Conservation (phyloP, 2,113 vertebrate species). For the Sisor rabdophorus region DNA sequence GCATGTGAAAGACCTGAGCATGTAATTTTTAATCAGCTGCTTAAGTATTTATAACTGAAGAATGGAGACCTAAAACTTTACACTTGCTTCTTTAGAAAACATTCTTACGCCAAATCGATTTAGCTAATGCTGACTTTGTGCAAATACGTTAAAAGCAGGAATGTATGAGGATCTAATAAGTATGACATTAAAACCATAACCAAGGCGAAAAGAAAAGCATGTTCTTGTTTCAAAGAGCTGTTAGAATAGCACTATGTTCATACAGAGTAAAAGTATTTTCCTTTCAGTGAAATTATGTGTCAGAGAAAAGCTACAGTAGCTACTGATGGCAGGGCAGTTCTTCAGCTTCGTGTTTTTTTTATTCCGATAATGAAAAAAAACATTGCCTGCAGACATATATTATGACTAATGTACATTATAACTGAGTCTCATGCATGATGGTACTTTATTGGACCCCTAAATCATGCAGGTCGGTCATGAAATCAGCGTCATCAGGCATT, state of each 20-base stretch:
- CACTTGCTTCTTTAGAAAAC: not conserved
- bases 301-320: not conserved
- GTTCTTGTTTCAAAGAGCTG: not conserved
- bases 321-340: constrained; percentile 19
- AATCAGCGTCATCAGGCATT: constrained; percentile 1
- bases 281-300: not conserved
- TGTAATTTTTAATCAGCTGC: constrained; percentile 7
- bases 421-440: not conserved
- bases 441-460: constrained; percentile 8
- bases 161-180: too few relatives aligned
- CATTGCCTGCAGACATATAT: not conserved
- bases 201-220: not conserved
- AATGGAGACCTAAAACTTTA: not conserved
- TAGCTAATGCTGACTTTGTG: not conserved
- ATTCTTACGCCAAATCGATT: not conserved
- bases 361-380: constrained; percentile 34
- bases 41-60: not conserved
- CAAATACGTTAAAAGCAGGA: not conserved
- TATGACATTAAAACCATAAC: too few relatives aligned
- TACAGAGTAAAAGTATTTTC: not conserved
- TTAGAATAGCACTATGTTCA: not conserved
- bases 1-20: not conserved
- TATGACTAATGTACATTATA: too few relatives aligned
- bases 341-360: constrained; percentile 37
- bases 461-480: not conserved